These are phyloP conservation scores for Pollenia labialis DNA, from an alignment of 2,888 invertebrate species.

Conservation along the genomic window DNA sequence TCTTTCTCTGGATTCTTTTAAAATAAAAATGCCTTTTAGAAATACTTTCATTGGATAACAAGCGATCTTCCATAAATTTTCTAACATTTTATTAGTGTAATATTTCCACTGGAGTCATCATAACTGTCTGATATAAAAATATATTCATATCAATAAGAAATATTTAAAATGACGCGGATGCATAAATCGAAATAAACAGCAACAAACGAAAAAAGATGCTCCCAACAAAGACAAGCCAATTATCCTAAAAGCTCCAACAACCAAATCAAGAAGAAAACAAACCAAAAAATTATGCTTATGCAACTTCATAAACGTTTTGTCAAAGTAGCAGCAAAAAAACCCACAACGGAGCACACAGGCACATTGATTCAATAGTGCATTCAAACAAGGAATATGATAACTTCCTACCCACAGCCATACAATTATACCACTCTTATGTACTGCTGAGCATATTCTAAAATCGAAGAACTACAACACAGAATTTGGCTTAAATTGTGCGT, in stretches of 20 bases:
- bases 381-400: conserved; percentile 15
- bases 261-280: conserved; percentile 41
- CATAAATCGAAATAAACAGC: conserved; percentile 82
- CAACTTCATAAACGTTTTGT: conserved; percentile 68
- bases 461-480: conserved; percentile 1
- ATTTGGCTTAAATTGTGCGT: conserved; percentile 68
- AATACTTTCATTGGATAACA: too few relatives aligned
- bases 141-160: conserved; percentile 70
- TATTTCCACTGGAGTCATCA: conserved; percentile 53
- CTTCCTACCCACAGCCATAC: conserved; percentile 59
- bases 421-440: conserved; percentile 31
- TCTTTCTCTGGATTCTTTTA: too few relatives aligned
- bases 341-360: background rate
- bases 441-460: conserved; percentile 10
- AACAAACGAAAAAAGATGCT: conserved; percentile 70
- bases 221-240: conserved; percentile 67
- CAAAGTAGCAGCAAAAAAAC: conserved; percentile 47
- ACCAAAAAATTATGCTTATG: conserved; percentile 65
- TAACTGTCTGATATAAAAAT: conserved; percentile 57
- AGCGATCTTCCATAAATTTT: background rate
- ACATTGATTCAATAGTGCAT: conserved; percentile 14
- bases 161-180: conserved; percentile 78
- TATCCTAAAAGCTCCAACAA: conserved; percentile 69
- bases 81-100: conserved; percentile 53
- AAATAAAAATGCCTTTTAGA: too few relatives aligned